Evolutionary conservation across 2,797 vertebrate species (phyloP).

Genomic region (Mycteria americana): DNA sequence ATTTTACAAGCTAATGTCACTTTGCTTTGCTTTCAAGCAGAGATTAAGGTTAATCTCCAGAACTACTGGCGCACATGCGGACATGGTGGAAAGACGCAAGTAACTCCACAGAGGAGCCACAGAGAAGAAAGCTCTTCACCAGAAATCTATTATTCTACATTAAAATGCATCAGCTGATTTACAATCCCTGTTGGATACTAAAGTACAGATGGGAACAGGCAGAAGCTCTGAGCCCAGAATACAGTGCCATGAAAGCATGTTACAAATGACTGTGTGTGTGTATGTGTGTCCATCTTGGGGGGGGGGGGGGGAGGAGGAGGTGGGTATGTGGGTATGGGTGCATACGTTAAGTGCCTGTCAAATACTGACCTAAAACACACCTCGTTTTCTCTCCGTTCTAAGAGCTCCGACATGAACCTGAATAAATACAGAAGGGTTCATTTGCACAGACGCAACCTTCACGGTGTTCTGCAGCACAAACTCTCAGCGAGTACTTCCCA

Average conservation of each 20-base stretch:
- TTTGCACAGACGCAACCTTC: neutral
- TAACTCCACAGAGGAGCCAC: neutral
- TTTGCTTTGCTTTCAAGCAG: constrained; percentile 37
- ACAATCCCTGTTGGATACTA: neutral
- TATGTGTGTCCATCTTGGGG: neutral
- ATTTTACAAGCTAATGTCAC: constrained; percentile 29
- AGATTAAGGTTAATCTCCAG: constrained; percentile 42
- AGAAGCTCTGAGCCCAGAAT: neutral
- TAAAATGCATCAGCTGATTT: constrained; percentile 42
- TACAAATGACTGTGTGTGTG: fast-evolving
- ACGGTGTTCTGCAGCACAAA: neutral
- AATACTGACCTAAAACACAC: neutral
- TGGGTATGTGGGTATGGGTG: fast-evolving
- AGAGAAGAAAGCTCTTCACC: neutral
- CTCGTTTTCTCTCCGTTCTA: neutral
- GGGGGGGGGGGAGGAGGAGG: fast-evolving
- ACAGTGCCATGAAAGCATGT: neutral
- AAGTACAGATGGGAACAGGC: neutral
- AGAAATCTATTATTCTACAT: constrained; percentile 30
- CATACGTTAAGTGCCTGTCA: neutral
- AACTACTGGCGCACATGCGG: neutral
- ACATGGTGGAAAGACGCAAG: neutral
- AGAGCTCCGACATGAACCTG: neutral
- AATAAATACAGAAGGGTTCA: neutral
- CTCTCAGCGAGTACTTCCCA: neutral